Evolutionary conservation across 2,113 vertebrate genomes (phyloP), one percentile per base, ranked within the genome.

Genomic region (Aldabrachelys gigantea): DNA sequence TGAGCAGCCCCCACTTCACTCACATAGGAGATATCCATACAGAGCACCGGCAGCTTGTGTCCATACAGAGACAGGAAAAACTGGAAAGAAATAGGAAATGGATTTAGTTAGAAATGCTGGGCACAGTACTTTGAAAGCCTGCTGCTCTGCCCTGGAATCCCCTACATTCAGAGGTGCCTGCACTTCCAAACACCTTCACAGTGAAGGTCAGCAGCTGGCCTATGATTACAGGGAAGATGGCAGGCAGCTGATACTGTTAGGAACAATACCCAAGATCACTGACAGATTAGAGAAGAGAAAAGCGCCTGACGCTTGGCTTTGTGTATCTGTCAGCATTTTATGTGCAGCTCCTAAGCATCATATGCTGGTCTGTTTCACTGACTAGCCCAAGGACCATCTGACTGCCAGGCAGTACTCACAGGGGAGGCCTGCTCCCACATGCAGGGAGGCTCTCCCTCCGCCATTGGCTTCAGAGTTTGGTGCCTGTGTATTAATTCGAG

Each of bases 21-120:
- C 98, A 99, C 99, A 5, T 99, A 98, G 65, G 99, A 99, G 94
- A 99, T 99, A 96, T 99, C 99, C 99, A 99, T 98, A 92, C 99
- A 99, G 5, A 99, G 98, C 22, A 99, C 99, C 2, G 99, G 99
- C 89, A 99, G 98, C 97, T 99, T 99, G 98, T 99, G 99, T 98
- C 99, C 99, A 79, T 99, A 99, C 13, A 99, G 98, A 49, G 99
- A 99, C 88, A 99, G 98, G 97, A 99, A 99, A 98, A 99, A 99
- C 99, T 99, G 97, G 54, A 95, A 76, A 86, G 8, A 93, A 49
- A 94, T 75, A 96, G 80, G 41, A 87, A 91, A 92, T 76, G 3
- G 56, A 91, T 3, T 82, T 25, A 92, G 86, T 94, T 92, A 95
- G 22, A 92, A 25, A 17, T 10, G 3, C 35, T 84, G 56, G 6